A percentile compares a stretch with the other conserved stretches of the same genome.
Conservation (phyloP, 2,113 vertebrate genomes). For the Sphyrna mokarran region DNA sequence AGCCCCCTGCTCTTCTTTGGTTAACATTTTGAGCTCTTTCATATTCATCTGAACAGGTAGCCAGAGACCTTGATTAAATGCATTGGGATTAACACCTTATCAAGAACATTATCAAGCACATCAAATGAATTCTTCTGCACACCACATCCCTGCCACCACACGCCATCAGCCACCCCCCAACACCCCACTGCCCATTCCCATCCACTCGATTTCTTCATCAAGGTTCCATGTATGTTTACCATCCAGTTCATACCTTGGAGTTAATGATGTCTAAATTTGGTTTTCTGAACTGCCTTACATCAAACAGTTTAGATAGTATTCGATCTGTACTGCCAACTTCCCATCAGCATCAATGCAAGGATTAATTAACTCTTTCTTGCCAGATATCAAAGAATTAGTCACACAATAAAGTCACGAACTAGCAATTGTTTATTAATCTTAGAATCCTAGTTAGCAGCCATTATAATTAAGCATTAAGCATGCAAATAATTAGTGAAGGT, state of each 20-base stretch:
- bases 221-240: not conserved
- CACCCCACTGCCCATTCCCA: not conserved
- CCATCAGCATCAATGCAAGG: not conserved
- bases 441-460: not conserved
- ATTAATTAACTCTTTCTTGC: not conserved
- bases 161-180: not conserved
- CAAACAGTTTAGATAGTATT: not conserved
- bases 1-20: not conserved
- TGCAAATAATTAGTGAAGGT: not conserved
- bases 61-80: not conserved
- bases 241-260: not conserved
- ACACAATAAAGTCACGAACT: not conserved
- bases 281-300: not conserved
- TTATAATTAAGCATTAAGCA: constrained; percentile 3
- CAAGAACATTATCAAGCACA: not conserved
- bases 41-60: not conserved
- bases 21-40: not conserved
- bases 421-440: constrained; percentile 4
- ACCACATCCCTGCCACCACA: too few relatives aligned
- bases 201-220: not conserved
- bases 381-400: not conserved
- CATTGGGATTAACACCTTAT: not conserved
- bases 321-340: not conserved
- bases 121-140: not conserved
- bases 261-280: not conserved